Percentiles rank a stretch among this genome's conserved stretches.
These are phyloP conservation scores for Xenops minutus DNA, from an alignment of 2,797 vertebrate genomes.

Conservation along the genomic window DNA sequence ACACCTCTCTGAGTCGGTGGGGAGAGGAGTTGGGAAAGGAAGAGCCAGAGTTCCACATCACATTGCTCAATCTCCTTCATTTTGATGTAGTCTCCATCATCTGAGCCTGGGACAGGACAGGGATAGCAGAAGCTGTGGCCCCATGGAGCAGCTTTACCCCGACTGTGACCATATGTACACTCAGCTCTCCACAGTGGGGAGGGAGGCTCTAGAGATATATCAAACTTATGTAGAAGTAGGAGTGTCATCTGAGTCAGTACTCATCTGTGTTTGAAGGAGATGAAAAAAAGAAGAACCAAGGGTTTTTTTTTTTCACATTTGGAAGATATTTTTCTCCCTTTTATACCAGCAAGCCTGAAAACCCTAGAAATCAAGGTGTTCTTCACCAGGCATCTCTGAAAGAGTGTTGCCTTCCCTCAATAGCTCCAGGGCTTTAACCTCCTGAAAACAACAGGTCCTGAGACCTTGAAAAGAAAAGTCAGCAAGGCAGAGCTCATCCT, in stretches of 20 bases:
- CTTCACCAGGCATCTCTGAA: not conserved
- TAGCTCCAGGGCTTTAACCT: not conserved
- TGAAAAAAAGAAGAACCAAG: not conserved
- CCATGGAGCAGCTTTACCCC: not conserved
- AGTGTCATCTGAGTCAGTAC: not conserved
- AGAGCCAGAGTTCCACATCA: accelerated
- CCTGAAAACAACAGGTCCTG: not conserved
- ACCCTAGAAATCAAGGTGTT: not conserved
- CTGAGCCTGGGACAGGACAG: not conserved
- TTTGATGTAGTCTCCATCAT: not conserved
- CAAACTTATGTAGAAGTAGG: not conserved
- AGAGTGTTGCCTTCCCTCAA: not conserved
- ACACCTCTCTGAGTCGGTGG: accelerated
- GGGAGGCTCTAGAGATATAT: not conserved
- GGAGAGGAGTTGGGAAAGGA: not conserved
- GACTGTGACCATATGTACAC: accelerated
- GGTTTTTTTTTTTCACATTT: not conserved
- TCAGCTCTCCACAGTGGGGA: not conserved
- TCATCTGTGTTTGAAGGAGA: not conserved
- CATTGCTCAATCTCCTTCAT: not conserved
- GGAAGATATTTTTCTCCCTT: not conserved
- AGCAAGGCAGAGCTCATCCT: not conserved
- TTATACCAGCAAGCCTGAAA: not conserved
- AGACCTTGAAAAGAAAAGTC: slow-evolving; percentile 16
- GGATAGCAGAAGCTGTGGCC: not conserved